Evolutionary conservation across 2,797 vertebrate genomes (phyloP), one percentile per base, ranked within the genome.

Genomic region (Pelodytes ibericus): DNA sequence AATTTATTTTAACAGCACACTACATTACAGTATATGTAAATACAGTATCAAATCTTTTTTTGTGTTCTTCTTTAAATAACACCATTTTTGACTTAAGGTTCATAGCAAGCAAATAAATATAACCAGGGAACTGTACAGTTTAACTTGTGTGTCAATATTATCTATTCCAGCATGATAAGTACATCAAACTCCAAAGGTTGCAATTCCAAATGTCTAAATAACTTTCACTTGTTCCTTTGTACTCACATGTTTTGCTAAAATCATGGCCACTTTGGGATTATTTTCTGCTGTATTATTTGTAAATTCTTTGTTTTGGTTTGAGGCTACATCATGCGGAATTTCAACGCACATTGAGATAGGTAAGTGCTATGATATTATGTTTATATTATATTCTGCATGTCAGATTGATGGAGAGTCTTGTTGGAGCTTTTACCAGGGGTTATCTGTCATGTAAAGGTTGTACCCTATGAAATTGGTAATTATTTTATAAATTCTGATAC

Each of bases 311-410:
- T 67, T 86, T 59, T 90, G 79, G 20, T 75, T 76, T 2, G 63
- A 49, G 22, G 62, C 72, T 22, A 66, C 72, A 1, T n/a, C 83
- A 0, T 82, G 90, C 57, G 91, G 92, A 49, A 74, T 92, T 74
- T 93, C 90, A 59, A 91, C 91, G 2, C 92, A 93, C 3, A 20
- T 91, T 75, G 91, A 93, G 85, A 91, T 93, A 83, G 92, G 91
- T 93, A 82, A 89, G 90, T 29, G 1, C 20, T 41, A 30, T 6
- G 8, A 53, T 20, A 53, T 53, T 20, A 2, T 53, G 20, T 53
- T 20, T 20, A 53, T 53, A 11, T 24, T 2, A 22, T 53, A 24
- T 53, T 47, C 4, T 47, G 13, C 13, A 47, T n/a, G n/a, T n/a
- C n/a, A n/a, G n/a, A n/a, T n/a, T n/a, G n/a, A n/a, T n/a, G n/a